Base-by-base conservation (phyloP, 2,113 vertebrate genomes). In the Bathybates hornii region DNA sequence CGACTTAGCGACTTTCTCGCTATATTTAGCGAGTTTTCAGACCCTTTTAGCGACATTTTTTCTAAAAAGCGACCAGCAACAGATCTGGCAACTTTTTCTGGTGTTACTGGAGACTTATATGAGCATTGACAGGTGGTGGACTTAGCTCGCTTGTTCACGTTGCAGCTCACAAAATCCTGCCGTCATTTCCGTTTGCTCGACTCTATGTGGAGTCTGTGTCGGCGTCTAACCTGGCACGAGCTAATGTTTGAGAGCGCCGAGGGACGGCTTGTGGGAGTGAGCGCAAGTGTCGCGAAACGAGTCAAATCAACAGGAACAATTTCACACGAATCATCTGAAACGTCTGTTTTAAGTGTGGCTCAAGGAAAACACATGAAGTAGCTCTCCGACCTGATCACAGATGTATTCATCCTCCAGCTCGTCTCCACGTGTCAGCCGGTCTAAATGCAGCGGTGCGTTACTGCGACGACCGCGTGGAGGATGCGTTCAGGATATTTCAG, bases 1-100 rank as follows among this genome's bases (percentile, higher is more conserved):
- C 1, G 1, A 59, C 4, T 16, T 57, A 59, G 13, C 12, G 0
- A 57, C 54, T 57, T 1, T 59, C 7, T 59, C 0, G 27, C 13
- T 59, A 9, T 59, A 59, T 0, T 29, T 59, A 59, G 0, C 1
- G 1, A 9, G 27, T 59, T 59, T 1, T 59, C 56, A 59, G 56
- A 32, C 0, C 0, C 14, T 59, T 32, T 32, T 8, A 59, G 27
- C 1, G 0, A 17, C 56, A 17, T 32, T 17, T 59, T 59, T 16
- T 59, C 14, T 17, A 59, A 32, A 32, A 32, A 32, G 56, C 5
- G 0, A 16, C 1, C 1, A 1, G 56, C 27, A 2, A 6, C 27
- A 59, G 27, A 59, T 2, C 27, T 59, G 13, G 56, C 0, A 17
- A 59, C 56, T 16, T 59, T 59, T 59, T 59, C 56, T 59, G 56